phyloP scores from a whole-genome alignment of 2,888 invertebrate genomes.

The Apamea epomidion region DNA sequence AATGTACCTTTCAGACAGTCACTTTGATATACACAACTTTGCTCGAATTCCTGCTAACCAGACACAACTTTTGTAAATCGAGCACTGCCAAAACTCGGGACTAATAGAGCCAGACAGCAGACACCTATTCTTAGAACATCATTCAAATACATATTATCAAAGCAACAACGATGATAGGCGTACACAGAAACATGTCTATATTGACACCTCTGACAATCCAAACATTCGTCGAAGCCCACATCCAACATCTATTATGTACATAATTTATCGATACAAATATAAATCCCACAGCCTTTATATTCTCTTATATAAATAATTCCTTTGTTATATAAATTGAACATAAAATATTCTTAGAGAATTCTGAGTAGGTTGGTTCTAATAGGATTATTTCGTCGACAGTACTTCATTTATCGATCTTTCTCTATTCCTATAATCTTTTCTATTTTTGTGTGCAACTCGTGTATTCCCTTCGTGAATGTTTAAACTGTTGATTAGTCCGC shows the following conservation, averaged over 20 bases:
- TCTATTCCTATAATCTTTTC: constrained; percentile 33
- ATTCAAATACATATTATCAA: constrained; percentile 20
- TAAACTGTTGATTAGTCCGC: constrained; percentile 33
- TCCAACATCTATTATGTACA: constrained; percentile 45
- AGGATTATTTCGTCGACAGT: constrained; percentile 50
- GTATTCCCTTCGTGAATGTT: constrained; percentile 50
- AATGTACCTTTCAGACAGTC: too few species aligned
- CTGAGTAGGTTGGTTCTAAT: constrained; percentile 31
- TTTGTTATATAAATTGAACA: constrained; percentile 53
- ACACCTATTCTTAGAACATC: constrained; percentile 9
- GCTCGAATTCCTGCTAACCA: constrained; percentile 6
- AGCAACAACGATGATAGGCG: constrained; percentile 11
- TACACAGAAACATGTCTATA: constrained; percentile 20
- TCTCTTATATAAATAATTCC: constrained; percentile 35
- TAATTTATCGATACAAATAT: constrained; percentile 46
- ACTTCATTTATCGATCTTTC: constrained; percentile 54
- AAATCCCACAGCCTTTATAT: constrained; percentile 35
- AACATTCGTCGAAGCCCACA: constrained; percentile 32
- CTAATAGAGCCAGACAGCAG: constrained; percentile 5
- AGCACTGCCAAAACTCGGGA: not conserved
- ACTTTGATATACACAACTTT: not conserved
- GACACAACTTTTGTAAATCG: constrained; percentile 11
- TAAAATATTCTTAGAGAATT: constrained; percentile 43
- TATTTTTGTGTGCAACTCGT: constrained; percentile 56
- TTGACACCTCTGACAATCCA: constrained; percentile 20